Percentiles rank a stretch among this genome's conserved stretches.
These are phyloP conservation scores for Burhinus bistriatus DNA, from an alignment of 2,113 vertebrate species.

Conservation along the genomic window DNA sequence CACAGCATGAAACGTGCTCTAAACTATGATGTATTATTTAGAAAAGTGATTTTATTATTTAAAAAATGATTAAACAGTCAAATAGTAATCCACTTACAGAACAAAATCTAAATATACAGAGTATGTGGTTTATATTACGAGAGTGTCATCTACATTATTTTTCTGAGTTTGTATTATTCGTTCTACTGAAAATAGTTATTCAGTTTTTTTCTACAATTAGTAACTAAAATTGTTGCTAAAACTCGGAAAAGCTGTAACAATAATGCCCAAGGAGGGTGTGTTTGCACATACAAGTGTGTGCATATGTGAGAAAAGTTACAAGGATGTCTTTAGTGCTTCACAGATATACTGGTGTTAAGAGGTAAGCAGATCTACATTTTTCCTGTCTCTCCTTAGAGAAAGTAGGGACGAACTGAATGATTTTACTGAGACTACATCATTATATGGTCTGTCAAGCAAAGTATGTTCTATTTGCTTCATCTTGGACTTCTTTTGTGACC, in stretches of 20 bases:
- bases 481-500: background rate
- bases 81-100: background rate
- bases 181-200: background rate
- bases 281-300: background rate
- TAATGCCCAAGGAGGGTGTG: fast-evolving
- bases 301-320: background rate
- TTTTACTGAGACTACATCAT: background rate
- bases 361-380: background rate
- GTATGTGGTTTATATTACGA: background rate
- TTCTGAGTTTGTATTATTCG: background rate
- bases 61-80: background rate
- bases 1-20: background rate
- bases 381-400: background rate
- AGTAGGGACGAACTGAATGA: fast-evolving
- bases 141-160: background rate
- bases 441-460: background rate
- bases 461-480: background rate
- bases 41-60: background rate
- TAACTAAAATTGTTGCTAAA: background rate
- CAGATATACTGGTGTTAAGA: background rate
- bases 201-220: background rate
- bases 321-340: background rate
- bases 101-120: background rate
- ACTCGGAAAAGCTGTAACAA: background rate
- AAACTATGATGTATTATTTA: background rate